Percentiles rank a stretch among this genome's conserved stretches.
Conservation (phyloP, 2,797 vertebrate species). For the Carapus acus region DNA sequence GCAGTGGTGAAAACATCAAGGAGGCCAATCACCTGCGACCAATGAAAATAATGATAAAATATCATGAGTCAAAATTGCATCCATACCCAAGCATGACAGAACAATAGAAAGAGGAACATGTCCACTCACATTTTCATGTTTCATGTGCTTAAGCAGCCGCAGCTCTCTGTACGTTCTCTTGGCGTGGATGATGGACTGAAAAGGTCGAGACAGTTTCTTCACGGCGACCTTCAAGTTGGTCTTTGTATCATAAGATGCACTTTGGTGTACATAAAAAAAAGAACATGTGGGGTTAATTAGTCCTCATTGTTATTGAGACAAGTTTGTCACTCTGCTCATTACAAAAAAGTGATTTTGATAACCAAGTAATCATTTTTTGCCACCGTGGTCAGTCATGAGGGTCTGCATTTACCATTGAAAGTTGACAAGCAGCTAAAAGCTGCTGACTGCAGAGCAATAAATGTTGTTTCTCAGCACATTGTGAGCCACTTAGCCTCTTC, state of each 20-base stretch:
- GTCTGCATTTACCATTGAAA: slow-evolving; percentile 41
- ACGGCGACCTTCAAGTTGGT: slow-evolving; percentile 84
- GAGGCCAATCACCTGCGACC: slow-evolving; percentile 89
- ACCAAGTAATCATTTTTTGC: too few species aligned
- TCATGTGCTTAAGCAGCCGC: slow-evolving; percentile 96
- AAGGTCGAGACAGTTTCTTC: slow-evolving; percentile 95
- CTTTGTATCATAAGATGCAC: slow-evolving; percentile 84
- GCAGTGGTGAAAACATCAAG: slow-evolving; percentile 93
- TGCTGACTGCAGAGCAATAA: slow-evolving; percentile 52
- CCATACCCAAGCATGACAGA: background rate
- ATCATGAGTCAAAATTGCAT: background rate
- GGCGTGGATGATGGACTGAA: slow-evolving; percentile 97
- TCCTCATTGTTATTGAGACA: background rate
- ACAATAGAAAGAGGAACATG: slow-evolving; percentile 7
- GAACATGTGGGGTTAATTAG: slow-evolving; percentile 1
- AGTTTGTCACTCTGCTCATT: background rate
- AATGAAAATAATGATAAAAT: too few species aligned
- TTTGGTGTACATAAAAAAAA: slow-evolving; percentile 56
- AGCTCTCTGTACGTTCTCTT: slow-evolving; percentile 96
- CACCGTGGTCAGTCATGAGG: too few species aligned
- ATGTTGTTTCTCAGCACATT: slow-evolving; percentile 52
- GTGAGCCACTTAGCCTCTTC: slow-evolving; percentile 24
- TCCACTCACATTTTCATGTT: slow-evolving; percentile 92
- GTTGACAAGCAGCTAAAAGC: slow-evolving; percentile 33
- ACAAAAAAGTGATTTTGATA: too few species aligned